Percentiles rank a stretch among this genome's conserved stretches.
Conservation (phyloP, 2,113 vertebrate genomes). For the Hiodon tergisus region DNA sequence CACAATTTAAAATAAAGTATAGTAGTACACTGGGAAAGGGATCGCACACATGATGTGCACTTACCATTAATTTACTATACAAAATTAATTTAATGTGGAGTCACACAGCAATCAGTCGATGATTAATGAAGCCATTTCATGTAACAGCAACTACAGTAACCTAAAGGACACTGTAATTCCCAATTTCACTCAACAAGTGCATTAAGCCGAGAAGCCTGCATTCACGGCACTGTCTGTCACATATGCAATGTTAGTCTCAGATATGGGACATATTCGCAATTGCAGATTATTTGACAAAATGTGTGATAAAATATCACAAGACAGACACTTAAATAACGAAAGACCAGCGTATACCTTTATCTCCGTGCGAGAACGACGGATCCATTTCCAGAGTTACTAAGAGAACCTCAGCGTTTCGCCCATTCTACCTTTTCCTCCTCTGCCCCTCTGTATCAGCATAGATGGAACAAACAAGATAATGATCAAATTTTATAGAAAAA, state of each 20-base stretch:
- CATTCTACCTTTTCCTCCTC: conserved; percentile 45
- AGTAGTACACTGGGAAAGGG: neutral
- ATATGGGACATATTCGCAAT: neutral
- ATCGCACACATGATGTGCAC: neutral
- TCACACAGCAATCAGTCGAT: neutral
- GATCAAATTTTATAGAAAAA: neutral
- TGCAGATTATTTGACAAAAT: neutral
- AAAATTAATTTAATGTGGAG: neutral
- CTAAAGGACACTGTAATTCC: conserved; percentile 17
- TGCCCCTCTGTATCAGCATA: conserved; percentile 29
- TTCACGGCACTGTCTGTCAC: conserved; percentile 18
- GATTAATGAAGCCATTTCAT: neutral
- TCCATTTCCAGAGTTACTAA: conserved; percentile 52
- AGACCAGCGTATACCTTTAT: conserved; percentile 53
- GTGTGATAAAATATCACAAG: neutral
- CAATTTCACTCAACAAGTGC: conserved; percentile 47
- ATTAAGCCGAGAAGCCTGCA: conserved; percentile 22
- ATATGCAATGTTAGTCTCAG: conserved; percentile 3
- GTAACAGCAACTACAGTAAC: conserved; percentile 25
- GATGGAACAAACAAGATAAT: conserved; percentile 17
- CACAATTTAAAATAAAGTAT: no score
- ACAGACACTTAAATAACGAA: neutral
- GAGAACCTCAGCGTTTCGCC: conserved; percentile 52
- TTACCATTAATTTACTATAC: neutral
- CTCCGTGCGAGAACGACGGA: conserved; percentile 40